These are phyloP conservation scores for Perca schrenkii DNA, from an alignment of 2,113 vertebrate species.

Conservation along the genomic window DNA sequence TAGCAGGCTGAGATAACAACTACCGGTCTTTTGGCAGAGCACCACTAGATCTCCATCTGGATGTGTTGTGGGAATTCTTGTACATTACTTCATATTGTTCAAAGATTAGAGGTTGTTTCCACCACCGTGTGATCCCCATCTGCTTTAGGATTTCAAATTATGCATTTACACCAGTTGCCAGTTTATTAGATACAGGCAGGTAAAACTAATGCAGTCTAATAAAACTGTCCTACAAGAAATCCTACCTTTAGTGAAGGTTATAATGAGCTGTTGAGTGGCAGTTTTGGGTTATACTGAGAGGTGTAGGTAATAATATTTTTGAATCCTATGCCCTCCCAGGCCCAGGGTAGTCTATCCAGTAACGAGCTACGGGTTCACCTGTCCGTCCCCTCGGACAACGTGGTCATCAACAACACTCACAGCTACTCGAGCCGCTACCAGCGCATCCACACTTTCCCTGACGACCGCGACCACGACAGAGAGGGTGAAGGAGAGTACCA, in stretches of 20 bases:
- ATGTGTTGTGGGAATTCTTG: slow-evolving; percentile 13
- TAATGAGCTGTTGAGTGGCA: not conserved
- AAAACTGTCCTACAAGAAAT: not conserved
- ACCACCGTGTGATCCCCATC: slow-evolving; percentile 29
- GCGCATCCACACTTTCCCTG: slow-evolving; percentile 87
- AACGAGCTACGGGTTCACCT: slow-evolving; percentile 93
- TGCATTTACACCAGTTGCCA: slow-evolving; percentile 10
- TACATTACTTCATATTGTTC: slow-evolving; percentile 37
- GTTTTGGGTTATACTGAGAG: not conserved
- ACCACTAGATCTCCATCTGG: slow-evolving; percentile 53
- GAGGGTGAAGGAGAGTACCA: slow-evolving; percentile 88
- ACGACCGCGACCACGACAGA: slow-evolving; percentile 79
- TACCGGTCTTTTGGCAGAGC: slow-evolving; percentile 44
- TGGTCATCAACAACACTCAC: slow-evolving; percentile 95
- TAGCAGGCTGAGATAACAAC: slow-evolving; percentile 26
- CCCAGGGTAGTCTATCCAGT: slow-evolving; percentile 88
- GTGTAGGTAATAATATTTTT: not conserved
- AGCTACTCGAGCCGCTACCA: slow-evolving; percentile 90
- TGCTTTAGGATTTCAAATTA: slow-evolving; percentile 26
- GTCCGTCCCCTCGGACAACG: slow-evolving; percentile 90
- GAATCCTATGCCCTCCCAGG: slow-evolving; percentile 78
- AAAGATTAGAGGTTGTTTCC: slow-evolving; percentile 40
- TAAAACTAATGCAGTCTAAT: not conserved
- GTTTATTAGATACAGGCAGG: not conserved
- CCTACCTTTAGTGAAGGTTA: not conserved